Conservation (phyloP, 2,797 vertebrate species). For the Urosaurus nigricauda region DNA sequence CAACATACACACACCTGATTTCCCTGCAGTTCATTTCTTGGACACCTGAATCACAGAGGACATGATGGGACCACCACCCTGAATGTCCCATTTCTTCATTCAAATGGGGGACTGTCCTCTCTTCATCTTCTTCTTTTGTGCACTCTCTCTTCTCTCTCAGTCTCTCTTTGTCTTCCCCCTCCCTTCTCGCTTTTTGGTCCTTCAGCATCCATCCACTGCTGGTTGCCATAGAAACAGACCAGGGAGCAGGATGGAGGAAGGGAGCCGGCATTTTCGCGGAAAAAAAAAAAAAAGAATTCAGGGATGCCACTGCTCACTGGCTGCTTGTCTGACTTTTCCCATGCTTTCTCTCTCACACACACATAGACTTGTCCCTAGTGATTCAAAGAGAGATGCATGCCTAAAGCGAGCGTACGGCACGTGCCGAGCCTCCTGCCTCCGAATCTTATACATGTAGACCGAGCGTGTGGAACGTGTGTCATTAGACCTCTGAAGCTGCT, state of each 20-base stretch:
- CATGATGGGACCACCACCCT: slow-evolving; percentile 1
- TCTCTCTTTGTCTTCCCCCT: slow-evolving; percentile 41
- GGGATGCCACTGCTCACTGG: slow-evolving; percentile 48
- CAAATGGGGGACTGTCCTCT: slow-evolving; percentile 39
- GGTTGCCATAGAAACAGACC: slow-evolving; percentile 80
- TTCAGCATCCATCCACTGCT: slow-evolving; percentile 75
- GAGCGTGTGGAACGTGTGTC: too few relatives aligned
- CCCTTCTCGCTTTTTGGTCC: slow-evolving; percentile 61
- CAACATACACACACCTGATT: background rate
- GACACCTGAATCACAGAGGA: background rate
- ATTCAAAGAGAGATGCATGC: background rate
- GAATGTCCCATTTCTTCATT: slow-evolving; percentile 32
- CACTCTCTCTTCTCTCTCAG: background rate
- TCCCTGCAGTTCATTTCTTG: background rate
- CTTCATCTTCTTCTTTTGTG: slow-evolving; percentile 14
- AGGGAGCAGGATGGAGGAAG: slow-evolving; percentile 64
- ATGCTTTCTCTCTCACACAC: background rate
- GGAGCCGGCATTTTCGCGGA: slow-evolving; percentile 56
- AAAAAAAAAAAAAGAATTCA: slow-evolving; percentile 51
- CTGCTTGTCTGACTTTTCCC: background rate
- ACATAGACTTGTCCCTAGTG: background rate
- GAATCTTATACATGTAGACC: background rate
- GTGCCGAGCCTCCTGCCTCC: background rate
- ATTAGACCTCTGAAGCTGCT: background rate
- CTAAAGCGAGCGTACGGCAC: background rate